These are phyloP conservation scores for Lacerta agilis DNA, from an alignment of 2,797 vertebrate species.

Conservation along the genomic window DNA sequence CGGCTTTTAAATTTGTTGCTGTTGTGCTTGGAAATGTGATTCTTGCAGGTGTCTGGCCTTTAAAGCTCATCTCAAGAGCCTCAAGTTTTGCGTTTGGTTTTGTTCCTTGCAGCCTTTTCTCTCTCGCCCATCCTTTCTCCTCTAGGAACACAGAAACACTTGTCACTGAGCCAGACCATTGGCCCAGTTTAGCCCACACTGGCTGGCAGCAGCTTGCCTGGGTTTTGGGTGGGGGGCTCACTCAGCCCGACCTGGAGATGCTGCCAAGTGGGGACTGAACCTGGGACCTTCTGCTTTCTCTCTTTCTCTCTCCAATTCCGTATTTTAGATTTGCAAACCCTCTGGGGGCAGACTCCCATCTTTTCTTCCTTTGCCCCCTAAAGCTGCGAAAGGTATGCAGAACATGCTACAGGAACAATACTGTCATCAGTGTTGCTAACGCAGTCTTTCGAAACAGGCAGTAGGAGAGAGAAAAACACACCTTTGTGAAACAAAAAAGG, in stretches of 20 bases:
- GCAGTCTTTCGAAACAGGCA: background rate
- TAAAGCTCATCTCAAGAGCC: background rate
- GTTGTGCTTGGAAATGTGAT: background rate
- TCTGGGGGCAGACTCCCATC: background rate
- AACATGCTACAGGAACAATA: background rate
- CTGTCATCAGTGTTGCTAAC: background rate
- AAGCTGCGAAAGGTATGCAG: rapidly evolving
- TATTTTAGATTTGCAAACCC: background rate
- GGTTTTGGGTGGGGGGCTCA: too few relatives aligned
- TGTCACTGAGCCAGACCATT: too few relatives aligned
- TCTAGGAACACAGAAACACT: too few relatives aligned
- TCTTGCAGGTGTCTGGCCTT: background rate
- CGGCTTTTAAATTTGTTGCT: background rate
- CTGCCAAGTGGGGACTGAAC: too few relatives aligned
- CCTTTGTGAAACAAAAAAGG: background rate
- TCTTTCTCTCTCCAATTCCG: too few relatives aligned
- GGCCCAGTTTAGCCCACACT: too few relatives aligned
- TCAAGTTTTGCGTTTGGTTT: background rate
- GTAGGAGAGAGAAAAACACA: background rate
- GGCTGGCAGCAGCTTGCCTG: too few relatives aligned
- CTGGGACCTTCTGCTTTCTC: too few relatives aligned
- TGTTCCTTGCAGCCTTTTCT: background rate
- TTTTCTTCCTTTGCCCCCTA: too few relatives aligned
- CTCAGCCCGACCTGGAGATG: too few relatives aligned
- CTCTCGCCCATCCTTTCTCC: background rate